These are phyloP conservation scores for Cydia pomonella DNA, from an alignment of 1,140 invertebrate species.

Conservation along the genomic window DNA sequence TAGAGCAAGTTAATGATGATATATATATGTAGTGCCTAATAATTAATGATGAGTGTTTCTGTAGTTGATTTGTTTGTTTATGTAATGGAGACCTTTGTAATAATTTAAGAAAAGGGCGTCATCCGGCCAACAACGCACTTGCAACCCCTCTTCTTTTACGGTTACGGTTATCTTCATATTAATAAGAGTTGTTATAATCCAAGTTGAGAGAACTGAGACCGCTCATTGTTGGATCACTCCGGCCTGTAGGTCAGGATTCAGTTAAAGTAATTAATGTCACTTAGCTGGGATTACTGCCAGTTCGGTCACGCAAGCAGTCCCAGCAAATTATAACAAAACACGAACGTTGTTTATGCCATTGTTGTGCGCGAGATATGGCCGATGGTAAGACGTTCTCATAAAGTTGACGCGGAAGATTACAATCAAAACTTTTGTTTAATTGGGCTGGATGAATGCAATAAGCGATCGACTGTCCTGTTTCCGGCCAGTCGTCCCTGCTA, in stretches of 20 bases:
- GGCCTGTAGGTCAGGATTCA: conserved; percentile 9
- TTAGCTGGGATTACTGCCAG: conserved; percentile 8
- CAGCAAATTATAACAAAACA: conserved; percentile 8
- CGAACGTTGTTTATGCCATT: neutral
- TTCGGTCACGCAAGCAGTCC: neutral
- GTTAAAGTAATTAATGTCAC: conserved; percentile 3
- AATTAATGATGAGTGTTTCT: too few species aligned
- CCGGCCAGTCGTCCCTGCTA: too few species aligned
- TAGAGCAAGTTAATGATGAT: too few species aligned
- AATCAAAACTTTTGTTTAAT: neutral
- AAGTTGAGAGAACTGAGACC: neutral
- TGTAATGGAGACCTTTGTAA: too few species aligned
- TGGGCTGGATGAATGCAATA: too few species aligned
- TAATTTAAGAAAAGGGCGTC: too few species aligned
- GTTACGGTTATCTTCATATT: too few species aligned
- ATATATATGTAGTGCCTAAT: too few species aligned
- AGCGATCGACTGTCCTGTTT: too few species aligned
- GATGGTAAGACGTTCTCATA: neutral
- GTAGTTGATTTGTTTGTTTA: too few species aligned
- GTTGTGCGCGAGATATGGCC: neutral
- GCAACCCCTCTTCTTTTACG: too few species aligned
- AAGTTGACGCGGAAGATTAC: neutral
- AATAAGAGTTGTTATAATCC: neutral
- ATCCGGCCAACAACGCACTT: too few species aligned
- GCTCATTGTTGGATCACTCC: conserved; percentile 7